A percentile compares a stretch with the other conserved stretches of the same genome.
Evolutionary conservation across 2,113 vertebrate species (phyloP).

Genomic region (Gnathonemus echidnorhynchus): DNA sequence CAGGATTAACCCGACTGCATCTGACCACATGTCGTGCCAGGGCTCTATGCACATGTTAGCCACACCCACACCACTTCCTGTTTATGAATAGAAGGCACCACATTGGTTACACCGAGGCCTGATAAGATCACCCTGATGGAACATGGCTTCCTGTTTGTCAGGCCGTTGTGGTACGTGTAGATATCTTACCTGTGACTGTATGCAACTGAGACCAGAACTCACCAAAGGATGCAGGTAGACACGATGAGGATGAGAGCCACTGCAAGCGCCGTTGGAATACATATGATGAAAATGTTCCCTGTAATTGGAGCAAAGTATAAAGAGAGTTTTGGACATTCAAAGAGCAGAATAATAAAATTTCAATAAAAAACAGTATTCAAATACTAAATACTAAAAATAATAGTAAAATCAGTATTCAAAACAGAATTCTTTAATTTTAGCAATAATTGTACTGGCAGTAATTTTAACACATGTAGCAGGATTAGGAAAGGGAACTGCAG

Average conservation of each 20-base stretch:
- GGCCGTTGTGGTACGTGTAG: neutral
- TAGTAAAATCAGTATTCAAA: neutral
- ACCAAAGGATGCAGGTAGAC: constrained; percentile 51
- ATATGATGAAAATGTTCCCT: constrained; percentile 41
- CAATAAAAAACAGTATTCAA: neutral
- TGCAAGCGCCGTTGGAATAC: constrained; percentile 41
- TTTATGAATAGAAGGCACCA: constrained; percentile 49
- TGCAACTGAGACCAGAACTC: constrained; percentile 35
- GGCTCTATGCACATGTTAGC: constrained; percentile 36
- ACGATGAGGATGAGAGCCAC: constrained; percentile 35
- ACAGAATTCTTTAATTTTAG: neutral
- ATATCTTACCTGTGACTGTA: constrained; percentile 28
- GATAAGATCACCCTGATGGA: constrained; percentile 25
- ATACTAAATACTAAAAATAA: neutral
- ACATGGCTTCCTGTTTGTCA: constrained; percentile 54
- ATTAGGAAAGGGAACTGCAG: neutral
- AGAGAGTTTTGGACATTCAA: neutral
- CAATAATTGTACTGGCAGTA: neutral
- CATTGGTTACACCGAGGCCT: constrained; percentile 34
- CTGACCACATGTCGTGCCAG: neutral
- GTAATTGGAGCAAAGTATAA: constrained; percentile 23
- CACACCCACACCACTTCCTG: constrained; percentile 56
- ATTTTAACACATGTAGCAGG: neutral
- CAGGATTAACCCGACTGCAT: constrained; percentile 29
- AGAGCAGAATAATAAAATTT: neutral